Evolutionary conservation across 2,888 invertebrate species (phyloP), one percentile per base, ranked within the genome.

Genomic region (Epinotia nisella): DNA sequence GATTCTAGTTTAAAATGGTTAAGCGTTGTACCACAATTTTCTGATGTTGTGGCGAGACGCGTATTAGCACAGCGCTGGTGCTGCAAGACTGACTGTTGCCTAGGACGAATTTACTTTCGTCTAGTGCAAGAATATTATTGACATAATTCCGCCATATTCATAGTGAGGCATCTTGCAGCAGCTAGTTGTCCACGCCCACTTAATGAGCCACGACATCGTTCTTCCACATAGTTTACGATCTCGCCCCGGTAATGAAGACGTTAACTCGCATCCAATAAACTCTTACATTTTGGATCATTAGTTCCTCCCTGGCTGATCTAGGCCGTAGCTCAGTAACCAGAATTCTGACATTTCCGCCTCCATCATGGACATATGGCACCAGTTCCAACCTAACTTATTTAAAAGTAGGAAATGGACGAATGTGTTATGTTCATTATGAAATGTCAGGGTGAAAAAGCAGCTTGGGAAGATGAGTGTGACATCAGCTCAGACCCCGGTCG

Each of bases 1-100:
- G 90, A 92, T 92, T 92, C 88, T 92, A 92, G 87, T 76, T 60
- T 79, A 77, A 78, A 61, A 67, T 17, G 41, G 56, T 58, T 67
- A 64, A 73, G 45, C 55, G 24, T 69, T 66, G 35, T 67, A 64
- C 59, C 24, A 51, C 71, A 71, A 58, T 58, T 55, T 35, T 53
- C 78, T 86, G 84, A 82, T 70, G 55, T 85, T 85, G 82, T 82
- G 81, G 58, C 67, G n/a, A 58, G 41, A 58, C 21, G 39, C 15
- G 45, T 21, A n/a, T n/a, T n/a, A 61, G 66, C 15, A 21, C 51
- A 61, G 61, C 61, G 29, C 19, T 29, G 19, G 21, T 29, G 56
- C 19, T 55, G 19, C 66, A 29, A 41, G n/a, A 39, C 7, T 11
- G 21, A 39, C 53, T 53, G 24, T 49, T 29, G 35, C 19, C 45